Evolutionary conservation across 2,113 vertebrate genomes (phyloP).

Genomic region (Bufo bufo): DNA sequence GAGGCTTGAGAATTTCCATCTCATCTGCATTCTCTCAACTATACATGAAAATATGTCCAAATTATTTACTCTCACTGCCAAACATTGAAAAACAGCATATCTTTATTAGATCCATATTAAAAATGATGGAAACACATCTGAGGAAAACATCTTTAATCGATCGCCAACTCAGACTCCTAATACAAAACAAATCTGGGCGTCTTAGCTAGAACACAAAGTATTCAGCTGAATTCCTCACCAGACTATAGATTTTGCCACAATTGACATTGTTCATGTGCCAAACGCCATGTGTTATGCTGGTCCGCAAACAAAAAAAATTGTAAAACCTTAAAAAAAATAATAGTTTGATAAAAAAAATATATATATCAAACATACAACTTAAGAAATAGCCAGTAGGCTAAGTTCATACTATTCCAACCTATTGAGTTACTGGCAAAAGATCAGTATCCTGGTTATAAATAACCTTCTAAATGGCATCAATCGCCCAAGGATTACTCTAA

Average conservation of each 20-base stretch:
- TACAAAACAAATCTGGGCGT: slow-evolving; percentile 32
- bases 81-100: slow-evolving; percentile 26
- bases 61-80: slow-evolving; percentile 35
- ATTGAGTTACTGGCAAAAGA: too few relatives aligned
- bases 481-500: too few relatives aligned
- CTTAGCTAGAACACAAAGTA: not conserved
- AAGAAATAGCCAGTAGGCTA: too few relatives aligned
- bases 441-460: too few relatives aligned
- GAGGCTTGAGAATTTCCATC: not conserved
- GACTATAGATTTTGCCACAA: not conserved
- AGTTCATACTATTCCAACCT: too few relatives aligned
- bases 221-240: slow-evolving; percentile 16
- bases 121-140: slow-evolving; percentile 48
- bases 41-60: slow-evolving; percentile 28
- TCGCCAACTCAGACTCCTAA: slow-evolving; percentile 22
- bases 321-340: not conserved
- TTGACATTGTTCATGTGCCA: not conserved
- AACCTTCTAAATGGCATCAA: too few relatives aligned
- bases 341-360: too few relatives aligned
- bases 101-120: slow-evolving; percentile 53
- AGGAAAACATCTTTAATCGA: slow-evolving; percentile 36
- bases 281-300: slow-evolving; percentile 24
- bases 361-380: too few relatives aligned
- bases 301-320: slow-evolving; percentile 5
- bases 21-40: slow-evolving; percentile 39